phyloP scores from a whole-genome alignment of 2,113 vertebrate species.

The Geococcyx californianus region DNA sequence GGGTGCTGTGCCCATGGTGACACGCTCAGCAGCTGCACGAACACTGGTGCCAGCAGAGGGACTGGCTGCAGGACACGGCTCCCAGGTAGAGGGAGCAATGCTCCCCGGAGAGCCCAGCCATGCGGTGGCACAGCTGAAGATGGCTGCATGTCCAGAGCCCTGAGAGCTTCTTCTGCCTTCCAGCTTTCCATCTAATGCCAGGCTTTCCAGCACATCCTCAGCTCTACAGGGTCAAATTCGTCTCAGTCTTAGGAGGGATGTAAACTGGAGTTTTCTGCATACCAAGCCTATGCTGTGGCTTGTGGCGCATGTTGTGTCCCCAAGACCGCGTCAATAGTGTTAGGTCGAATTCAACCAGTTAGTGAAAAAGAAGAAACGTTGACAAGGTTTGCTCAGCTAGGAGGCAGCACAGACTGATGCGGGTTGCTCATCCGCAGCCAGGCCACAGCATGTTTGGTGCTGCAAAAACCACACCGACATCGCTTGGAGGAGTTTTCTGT shows the following conservation, averaged over 20 bases:
- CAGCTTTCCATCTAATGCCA: background rate
- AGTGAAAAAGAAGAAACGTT: background rate
- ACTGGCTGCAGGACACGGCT: background rate
- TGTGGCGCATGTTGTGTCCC: background rate
- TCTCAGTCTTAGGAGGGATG: background rate
- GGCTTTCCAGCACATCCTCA: background rate
- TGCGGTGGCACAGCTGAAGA: background rate
- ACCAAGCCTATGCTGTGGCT: background rate
- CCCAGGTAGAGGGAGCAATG: background rate
- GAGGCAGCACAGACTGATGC: background rate
- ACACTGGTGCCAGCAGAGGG: rapidly evolving
- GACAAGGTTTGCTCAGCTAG: background rate
- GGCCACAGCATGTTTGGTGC: rapidly evolving
- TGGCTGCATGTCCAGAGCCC: background rate
- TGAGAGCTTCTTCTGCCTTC: background rate
- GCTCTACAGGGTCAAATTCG: rapidly evolving
- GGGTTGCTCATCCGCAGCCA: background rate
- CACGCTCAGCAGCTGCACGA: rapidly evolving
- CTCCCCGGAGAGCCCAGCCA: background rate
- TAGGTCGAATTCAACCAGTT: background rate
- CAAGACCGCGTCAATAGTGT: background rate
- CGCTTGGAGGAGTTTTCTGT: background rate
- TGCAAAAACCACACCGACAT: background rate
- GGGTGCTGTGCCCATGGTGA: background rate
- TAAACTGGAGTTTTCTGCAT: background rate